Conservation (phyloP, 2,888 invertebrate species). For the Tortrix viridana region DNA sequence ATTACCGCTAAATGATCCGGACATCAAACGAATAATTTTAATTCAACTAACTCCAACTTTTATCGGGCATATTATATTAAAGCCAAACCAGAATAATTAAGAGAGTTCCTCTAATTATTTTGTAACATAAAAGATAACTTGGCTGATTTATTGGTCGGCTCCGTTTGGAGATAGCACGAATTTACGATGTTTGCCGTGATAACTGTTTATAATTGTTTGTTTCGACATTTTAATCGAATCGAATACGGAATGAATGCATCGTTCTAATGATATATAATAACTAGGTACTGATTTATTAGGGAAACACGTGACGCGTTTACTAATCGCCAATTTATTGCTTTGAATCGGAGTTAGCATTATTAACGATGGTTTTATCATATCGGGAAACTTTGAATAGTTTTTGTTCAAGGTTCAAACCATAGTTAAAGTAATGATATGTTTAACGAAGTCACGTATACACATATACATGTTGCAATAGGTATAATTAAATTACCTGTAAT, state of each 20-base stretch:
- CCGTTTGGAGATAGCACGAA: slow-evolving; percentile 64
- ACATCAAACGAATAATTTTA: slow-evolving; percentile 39
- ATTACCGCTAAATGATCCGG: slow-evolving; percentile 5
- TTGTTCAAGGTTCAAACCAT: too few relatives aligned
- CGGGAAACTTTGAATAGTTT: not conserved
- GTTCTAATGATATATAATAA: slow-evolving; percentile 23
- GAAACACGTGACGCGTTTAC: slow-evolving; percentile 20
- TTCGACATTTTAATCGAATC: slow-evolving; percentile 56
- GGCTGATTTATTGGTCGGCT: slow-evolving; percentile 71
- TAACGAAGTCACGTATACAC: too few relatives aligned
- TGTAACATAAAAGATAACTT: slow-evolving; percentile 69
- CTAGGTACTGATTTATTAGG: slow-evolving; percentile 3
- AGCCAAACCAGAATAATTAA: slow-evolving; percentile 70
- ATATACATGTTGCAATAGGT: too few relatives aligned
- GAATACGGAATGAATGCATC: slow-evolving; percentile 24
- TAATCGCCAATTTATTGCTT: slow-evolving; percentile 15
- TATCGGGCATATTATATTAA: slow-evolving; percentile 35
- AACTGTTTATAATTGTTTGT: slow-evolving; percentile 64
- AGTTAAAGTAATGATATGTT: too few relatives aligned
- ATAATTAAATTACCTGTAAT: too few relatives aligned
- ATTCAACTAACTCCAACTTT: slow-evolving; percentile 41
- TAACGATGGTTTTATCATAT: not conserved
- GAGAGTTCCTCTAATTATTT: slow-evolving; percentile 74
- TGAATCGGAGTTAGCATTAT: not conserved
- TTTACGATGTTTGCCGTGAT: slow-evolving; percentile 73